These are phyloP conservation scores for Stegophylla sp. DNA, from an alignment of 2,888 invertebrate genomes.

Conservation along the genomic window DNA sequence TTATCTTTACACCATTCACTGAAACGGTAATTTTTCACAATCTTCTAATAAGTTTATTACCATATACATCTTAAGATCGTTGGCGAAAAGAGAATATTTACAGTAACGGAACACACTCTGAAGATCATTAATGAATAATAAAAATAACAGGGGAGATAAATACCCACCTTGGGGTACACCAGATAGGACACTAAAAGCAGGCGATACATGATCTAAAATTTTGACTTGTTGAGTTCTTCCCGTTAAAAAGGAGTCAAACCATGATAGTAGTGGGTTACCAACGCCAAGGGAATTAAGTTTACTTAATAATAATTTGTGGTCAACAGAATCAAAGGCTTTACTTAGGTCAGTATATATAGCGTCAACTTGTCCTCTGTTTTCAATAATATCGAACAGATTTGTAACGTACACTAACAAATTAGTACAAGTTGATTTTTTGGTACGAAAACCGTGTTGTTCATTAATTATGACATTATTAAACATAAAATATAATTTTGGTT, in stretches of 20 bases:
- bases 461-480: too few species aligned
- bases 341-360: too few species aligned
- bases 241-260: conserved; percentile 60
- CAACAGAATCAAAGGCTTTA: conserved; percentile 61
- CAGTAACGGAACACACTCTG: conserved; percentile 5
- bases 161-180: too few species aligned
- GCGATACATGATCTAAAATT: too few species aligned
- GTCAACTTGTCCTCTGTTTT: too few species aligned
- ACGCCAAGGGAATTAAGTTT: conserved; percentile 60
- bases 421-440: too few species aligned
- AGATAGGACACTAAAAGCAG: too few species aligned
- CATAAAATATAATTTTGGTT: too few species aligned
- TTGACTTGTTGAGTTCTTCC: too few species aligned
- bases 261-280: conserved; percentile 56
- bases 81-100: conserved; percentile 19
- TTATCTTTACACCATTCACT: not conserved
- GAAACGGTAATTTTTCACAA: not conserved
- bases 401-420: too few species aligned
- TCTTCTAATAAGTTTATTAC: not conserved
- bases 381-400: too few species aligned
- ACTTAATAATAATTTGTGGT: conserved; percentile 59
- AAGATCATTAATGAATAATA: conserved; percentile 54
- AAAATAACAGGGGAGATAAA: conserved; percentile 60
- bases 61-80: conserved; percentile 6
- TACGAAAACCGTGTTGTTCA: too few species aligned